These are phyloP conservation scores for Aplochiton taeniatus DNA, from an alignment of 2,797 vertebrate genomes.

Conservation along the genomic window DNA sequence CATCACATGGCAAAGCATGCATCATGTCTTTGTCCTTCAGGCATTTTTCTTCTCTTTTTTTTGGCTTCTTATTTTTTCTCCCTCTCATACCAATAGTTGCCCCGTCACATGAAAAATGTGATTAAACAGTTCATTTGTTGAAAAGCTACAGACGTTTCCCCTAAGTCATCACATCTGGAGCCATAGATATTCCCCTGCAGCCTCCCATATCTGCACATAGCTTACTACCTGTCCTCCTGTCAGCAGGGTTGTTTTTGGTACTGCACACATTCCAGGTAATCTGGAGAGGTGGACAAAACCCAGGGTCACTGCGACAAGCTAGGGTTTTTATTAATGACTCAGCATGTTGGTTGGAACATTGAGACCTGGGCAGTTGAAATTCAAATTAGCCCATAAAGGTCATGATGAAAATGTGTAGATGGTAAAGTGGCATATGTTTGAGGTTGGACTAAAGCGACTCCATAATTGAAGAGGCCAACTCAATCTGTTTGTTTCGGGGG, in stretches of 20 bases:
- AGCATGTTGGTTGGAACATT: neutral
- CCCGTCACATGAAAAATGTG: slow-evolving; percentile 73
- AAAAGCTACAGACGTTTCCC: slow-evolving; percentile 58
- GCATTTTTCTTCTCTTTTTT: slow-evolving; percentile 53
- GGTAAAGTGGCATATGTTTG: too few species aligned
- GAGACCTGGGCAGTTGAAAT: neutral
- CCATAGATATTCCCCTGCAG: slow-evolving; percentile 40
- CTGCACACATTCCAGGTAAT: slow-evolving; percentile 14
- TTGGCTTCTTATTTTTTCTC: too few species aligned
- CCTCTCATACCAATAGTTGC: slow-evolving; percentile 54
- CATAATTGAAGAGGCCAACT: too few species aligned
- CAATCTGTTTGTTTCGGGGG: too few species aligned
- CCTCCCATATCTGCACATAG: slow-evolving; percentile 36
- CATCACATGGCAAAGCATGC: slow-evolving; percentile 69
- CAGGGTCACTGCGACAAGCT: neutral
- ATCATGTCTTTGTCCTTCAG: slow-evolving; percentile 80
- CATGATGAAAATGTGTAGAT: neutral
- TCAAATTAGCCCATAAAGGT: neutral
- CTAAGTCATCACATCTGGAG: slow-evolving; percentile 62
- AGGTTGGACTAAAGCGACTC: too few species aligned
- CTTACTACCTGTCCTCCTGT: slow-evolving; percentile 24
- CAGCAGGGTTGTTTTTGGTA: slow-evolving; percentile 22
- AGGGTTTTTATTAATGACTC: neutral
- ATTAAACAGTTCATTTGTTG: slow-evolving; percentile 66
- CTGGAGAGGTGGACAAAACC: neutral